Conservation (phyloP, 2,888 invertebrate species). For the Drosophila testacea region DNA sequence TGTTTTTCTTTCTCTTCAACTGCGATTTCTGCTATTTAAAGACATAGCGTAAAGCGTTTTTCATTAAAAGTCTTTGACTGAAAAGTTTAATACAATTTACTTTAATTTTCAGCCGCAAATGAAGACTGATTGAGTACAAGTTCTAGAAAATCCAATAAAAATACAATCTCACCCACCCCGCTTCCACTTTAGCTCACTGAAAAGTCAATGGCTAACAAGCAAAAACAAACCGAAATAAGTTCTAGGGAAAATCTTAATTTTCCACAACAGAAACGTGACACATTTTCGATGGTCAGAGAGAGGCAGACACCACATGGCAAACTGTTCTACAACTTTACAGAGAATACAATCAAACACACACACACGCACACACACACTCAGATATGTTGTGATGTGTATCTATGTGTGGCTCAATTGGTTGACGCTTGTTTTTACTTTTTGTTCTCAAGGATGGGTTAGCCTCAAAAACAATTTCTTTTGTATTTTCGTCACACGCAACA, state of each 20-base stretch:
- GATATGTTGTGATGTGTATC: neutral
- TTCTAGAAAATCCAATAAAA: constrained; percentile 62
- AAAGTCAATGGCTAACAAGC: constrained; percentile 70
- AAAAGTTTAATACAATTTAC: constrained; percentile 60
- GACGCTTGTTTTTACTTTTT: constrained; percentile 36
- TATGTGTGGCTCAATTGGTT: constrained; percentile 53
- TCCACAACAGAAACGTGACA: constrained; percentile 72
- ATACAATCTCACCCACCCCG: constrained; percentile 9
- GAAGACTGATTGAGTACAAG: constrained; percentile 63
- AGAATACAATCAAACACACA: constrained; percentile 16
- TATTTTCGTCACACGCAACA: constrained; percentile 62
- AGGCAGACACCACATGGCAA: constrained; percentile 34
- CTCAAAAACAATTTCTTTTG: constrained; percentile 61
- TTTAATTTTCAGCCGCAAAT: constrained; percentile 63
- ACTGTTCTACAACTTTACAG: constrained; percentile 56
- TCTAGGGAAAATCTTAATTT: constrained; percentile 70
- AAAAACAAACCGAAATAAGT: constrained; percentile 59
- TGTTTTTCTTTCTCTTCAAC: neutral
- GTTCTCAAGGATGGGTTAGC: constrained; percentile 34
- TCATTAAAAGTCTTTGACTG: constrained; percentile 42
- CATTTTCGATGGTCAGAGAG: constrained; percentile 56
- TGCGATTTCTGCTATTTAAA: constrained; percentile 21
- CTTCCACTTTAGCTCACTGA: constrained; percentile 1
- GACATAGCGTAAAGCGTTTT: constrained; percentile 17
- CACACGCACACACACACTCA: constrained; percentile 19